Conservation (phyloP, 2,888 invertebrate species). For the Theodoxus fluviatilis region DNA sequence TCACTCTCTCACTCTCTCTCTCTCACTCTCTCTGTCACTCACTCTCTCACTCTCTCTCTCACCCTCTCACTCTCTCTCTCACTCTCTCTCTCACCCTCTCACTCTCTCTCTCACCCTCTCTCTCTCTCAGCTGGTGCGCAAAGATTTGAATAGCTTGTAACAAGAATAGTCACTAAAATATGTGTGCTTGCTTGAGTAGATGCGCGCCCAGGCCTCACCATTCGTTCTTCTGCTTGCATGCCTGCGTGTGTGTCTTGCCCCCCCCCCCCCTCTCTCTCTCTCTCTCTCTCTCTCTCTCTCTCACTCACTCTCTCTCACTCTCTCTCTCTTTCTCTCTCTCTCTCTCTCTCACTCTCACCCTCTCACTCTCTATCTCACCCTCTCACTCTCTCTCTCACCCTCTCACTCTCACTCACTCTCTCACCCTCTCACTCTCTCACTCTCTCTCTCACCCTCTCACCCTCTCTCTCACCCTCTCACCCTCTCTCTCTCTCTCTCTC, state of each 20-base stretch:
- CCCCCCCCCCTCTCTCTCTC: background rate
- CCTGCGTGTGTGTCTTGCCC: too few species aligned
- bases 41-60: background rate
- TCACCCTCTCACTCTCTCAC: background rate
- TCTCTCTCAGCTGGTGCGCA: background rate
- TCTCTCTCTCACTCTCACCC: background rate
- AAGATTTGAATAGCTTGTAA: too few species aligned
- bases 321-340: background rate
- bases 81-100: background rate
- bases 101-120: background rate
- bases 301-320: background rate
- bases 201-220: too few species aligned
- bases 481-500: background rate
- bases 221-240: too few species aligned
- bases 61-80: background rate
- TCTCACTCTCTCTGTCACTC: background rate
- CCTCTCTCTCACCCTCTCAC: background rate
- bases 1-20: background rate
- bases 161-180: too few species aligned
- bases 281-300: background rate
- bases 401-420: background rate
- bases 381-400: constrained; percentile 3
- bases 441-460: constrained; percentile 7
- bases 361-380: background rate
- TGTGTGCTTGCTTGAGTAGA: too few species aligned